A percentile compares a stretch with the other conserved stretches of the same genome.
Conservation (phyloP, 2,888 invertebrate species). For the Folsomia manolachei region DNA sequence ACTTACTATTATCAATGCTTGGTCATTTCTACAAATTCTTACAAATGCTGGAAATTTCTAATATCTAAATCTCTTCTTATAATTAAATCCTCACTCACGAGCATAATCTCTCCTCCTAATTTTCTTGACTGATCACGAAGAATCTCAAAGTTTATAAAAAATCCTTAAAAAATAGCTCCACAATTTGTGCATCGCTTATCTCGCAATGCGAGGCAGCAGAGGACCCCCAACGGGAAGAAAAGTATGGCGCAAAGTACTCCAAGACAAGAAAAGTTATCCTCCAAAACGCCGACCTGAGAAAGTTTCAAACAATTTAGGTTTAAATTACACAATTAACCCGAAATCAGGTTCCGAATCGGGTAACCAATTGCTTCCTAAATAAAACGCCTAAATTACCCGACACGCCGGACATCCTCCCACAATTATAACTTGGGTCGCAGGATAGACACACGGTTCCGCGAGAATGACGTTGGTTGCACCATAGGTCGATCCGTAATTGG, state of each 20-base stretch:
- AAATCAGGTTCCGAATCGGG: neutral
- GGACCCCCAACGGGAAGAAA: slow-evolving; percentile 81
- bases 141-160: too few relatives aligned
- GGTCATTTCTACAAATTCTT: too few relatives aligned
- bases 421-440: slow-evolving; percentile 73
- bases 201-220: slow-evolving; percentile 80
- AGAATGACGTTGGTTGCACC: slow-evolving; percentile 39
- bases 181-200: slow-evolving; percentile 84
- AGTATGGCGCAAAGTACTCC: slow-evolving; percentile 80
- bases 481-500: slow-evolving; percentile 27
- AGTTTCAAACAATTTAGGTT: too few relatives aligned
- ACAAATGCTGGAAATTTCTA: too few relatives aligned
- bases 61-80: too few relatives aligned
- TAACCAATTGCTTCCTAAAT: neutral
- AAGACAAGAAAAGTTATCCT: slow-evolving; percentile 81
- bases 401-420: slow-evolving; percentile 87
- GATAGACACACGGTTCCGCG: slow-evolving; percentile 56
- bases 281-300: slow-evolving; percentile 75
- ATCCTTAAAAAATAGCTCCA: slow-evolving; percentile 60
- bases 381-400: slow-evolving; percentile 57
- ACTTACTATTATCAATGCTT: too few relatives aligned
- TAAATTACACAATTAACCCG: slow-evolving; percentile 32
- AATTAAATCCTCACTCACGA: too few relatives aligned
- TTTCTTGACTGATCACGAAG: too few relatives aligned
- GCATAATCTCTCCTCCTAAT: too few relatives aligned